Evolutionary conservation across 2,888 invertebrate species (phyloP), one percentile per base, ranked within the genome.

Genomic region (Neria commutata): DNA sequence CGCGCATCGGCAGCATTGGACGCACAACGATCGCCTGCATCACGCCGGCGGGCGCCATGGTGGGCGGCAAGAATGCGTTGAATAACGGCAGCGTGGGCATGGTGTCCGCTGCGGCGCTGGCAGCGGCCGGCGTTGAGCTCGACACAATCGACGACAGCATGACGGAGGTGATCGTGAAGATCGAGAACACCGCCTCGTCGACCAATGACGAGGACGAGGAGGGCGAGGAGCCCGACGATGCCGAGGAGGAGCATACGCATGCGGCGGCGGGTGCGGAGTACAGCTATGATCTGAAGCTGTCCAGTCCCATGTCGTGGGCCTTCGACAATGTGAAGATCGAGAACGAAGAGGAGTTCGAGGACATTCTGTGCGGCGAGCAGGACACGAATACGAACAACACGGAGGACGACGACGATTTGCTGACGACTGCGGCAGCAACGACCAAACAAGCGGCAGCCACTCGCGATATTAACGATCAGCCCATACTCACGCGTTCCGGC

Each of bases 241-340:
- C 75, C 19, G 74, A 70, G 1, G 78, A 73, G 45, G 71, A 70
- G 42, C 42, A 59, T 16, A 53, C 49, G 16, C 60, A 61, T 21
- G 56, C 10, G 60, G 58, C 40, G 53, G 53, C 52, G 61, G 54
- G 33, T 62, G 61, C 26, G 63, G 61, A 73, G 59, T 78, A 73
- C 47, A 80, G 78, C 61, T 82, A 81, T 60, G 81, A 82, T 67
- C 62, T 81, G 26, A 82, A 81, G 62, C 62, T 81, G 54, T 80
- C 81, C 26, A 82, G 81, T 59, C 82, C 81, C 2, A 66, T 81
- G 67, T 81, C 81, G 16, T 81, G 81, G 81, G 81, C 80, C 14
- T 80, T 80, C 49, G 81, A 81, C 66, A 73, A 78, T 3, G 80
- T 79, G 1, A 79, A 81, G 62, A 78, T 80, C 47, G 80, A 81